Evolutionary conservation across 2,113 vertebrate genomes (phyloP).

Genomic region (Eptesicus fuscus): DNA sequence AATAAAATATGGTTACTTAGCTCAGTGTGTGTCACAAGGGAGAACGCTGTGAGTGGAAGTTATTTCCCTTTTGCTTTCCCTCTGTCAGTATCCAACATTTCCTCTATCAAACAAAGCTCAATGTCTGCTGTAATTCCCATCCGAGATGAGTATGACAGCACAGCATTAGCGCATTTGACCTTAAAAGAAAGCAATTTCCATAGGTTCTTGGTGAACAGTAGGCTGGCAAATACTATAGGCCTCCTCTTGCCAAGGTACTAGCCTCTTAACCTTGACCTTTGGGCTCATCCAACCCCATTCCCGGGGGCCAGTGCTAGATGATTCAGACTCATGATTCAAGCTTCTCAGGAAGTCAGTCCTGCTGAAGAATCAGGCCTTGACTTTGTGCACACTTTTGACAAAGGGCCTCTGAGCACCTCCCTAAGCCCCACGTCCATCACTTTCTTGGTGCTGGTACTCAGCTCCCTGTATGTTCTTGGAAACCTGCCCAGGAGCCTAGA

Average conservation of each 20-base stretch:
- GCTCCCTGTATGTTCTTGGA: not conserved
- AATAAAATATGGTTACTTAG: not conserved
- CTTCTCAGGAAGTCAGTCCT: not conserved
- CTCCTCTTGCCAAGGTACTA: not conserved
- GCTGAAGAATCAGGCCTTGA: not conserved
- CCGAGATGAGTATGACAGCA: slow-evolving; percentile 67
- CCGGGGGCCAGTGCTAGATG: not conserved
- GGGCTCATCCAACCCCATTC: accelerated
- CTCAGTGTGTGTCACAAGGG: not conserved
- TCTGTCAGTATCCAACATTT: not conserved
- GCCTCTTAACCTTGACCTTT: not conserved
- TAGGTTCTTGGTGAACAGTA: slow-evolving; percentile 19
- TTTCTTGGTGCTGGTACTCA: not conserved
- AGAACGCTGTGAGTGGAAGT: not conserved
- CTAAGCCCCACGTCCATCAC: not conserved
- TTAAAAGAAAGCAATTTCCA: slow-evolving; percentile 73
- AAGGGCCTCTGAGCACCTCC: not conserved
- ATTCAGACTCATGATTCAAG: not conserved
- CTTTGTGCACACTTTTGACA: not conserved
- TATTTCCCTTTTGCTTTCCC: not conserved
- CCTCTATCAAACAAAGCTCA: slow-evolving; percentile 72
- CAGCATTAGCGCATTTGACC: slow-evolving; percentile 58
- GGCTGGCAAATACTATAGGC: not conserved
- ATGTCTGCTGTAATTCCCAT: slow-evolving; percentile 71
- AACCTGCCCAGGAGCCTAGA: not conserved